Evolutionary conservation across 2,888 invertebrate genomes (phyloP), one percentile per base, ranked within the genome.

Genomic region (Desoria tigrina): DNA sequence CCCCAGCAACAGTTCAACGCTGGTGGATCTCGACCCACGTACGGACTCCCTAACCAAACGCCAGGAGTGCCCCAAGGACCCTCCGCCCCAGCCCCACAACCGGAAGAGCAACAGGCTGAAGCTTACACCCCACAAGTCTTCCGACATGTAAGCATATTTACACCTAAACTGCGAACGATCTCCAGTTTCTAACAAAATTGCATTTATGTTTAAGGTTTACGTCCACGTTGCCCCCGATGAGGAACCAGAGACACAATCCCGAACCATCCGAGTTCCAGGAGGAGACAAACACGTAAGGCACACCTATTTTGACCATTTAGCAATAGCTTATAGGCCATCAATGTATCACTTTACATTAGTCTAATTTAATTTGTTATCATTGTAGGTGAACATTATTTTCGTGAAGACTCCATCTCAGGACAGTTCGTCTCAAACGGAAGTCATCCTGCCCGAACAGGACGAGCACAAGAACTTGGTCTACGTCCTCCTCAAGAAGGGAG

Each of bases 351-450:
- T n/a, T 51, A 24, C 23, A 14, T 51, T 51, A n/a, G 21, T 57
- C 60, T 2, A 59, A 64, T 42, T 64, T 64, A 18, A 64, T 64
- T n/a, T 45, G 59, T 21, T 64, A n/a, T n/a, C n/a, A n/a, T n/a
- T n/a, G n/a, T n/a, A n/a, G n/a, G n/a, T n/a, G n/a, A n/a, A n/a
- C n/a, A n/a, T n/a, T n/a, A n/a, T n/a, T n/a, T n/a, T n/a, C n/a
- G n/a, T n/a, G n/a, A n/a, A n/a, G n/a, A n/a, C n/a, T n/a, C n/a
- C n/a, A n/a, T n/a, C n/a, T n/a, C n/a, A n/a, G n/a, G n/a, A n/a
- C n/a, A n/a, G n/a, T n/a, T n/a, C n/a, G n/a, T n/a, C n/a, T n/a
- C n/a, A n/a, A n/a, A n/a, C n/a, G n/a, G n/a, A n/a, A 90, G n/a
- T n/a, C n/a, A n/a, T n/a, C n/a, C n/a, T n/a, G n/a, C n/a, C n/a